Evolutionary conservation across 2,113 vertebrate species (phyloP).

Genomic region (Grammomys dolichurus): DNA sequence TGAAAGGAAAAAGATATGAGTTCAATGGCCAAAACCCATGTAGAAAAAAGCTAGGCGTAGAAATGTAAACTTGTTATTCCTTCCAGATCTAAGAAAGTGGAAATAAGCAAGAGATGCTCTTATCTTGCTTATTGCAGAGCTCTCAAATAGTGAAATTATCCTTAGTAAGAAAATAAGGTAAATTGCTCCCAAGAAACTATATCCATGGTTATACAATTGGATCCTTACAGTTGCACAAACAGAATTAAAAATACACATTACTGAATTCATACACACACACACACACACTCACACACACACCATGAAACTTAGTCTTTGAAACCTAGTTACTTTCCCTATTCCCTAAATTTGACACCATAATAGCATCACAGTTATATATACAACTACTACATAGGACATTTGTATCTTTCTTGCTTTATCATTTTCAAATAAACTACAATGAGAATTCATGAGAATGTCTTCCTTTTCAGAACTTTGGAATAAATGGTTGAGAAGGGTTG

Average conservation of each 20-base stretch:
- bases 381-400: neutral
- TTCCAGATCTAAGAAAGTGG: neutral
- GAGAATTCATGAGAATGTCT: neutral
- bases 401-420: neutral
- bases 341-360: neutral
- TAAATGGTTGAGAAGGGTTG: neutral
- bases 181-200: neutral
- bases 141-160: neutral
- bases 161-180: neutral
- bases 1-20: neutral
- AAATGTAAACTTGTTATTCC: neutral
- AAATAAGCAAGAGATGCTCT: neutral
- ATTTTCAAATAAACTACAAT: neutral
- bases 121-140: neutral
- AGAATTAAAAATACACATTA: neutral
- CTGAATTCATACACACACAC: neutral
- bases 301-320: neutral
- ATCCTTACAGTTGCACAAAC: neutral
- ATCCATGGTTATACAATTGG: neutral
- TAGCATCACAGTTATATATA: neutral
- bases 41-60: neutral
- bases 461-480: neutral
- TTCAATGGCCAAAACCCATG: neutral
- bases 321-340: neutral
- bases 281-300: neutral